Base-by-base conservation (phyloP, 2,888 invertebrate species). In the Aspidapion aeneum region DNA sequence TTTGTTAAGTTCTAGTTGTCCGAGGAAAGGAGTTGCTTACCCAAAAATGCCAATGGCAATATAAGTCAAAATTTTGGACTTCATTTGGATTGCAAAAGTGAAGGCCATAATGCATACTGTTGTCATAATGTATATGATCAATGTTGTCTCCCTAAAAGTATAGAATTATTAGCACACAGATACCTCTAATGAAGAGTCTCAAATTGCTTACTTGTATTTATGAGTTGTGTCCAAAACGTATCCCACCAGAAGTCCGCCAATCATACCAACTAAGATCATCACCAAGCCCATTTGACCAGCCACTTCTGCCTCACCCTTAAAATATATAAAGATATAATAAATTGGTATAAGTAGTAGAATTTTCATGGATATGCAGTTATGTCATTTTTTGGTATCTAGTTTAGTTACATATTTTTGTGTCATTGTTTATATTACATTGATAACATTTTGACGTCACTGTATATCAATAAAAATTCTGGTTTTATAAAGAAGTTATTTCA, bases 151-250 rank as follows among this genome's bases (percentile, higher is more conserved):
- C 55, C 74, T 74, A 62, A 63, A 73, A 71, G 35, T 7, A 35
- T 3, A 35, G 35, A 35, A 35, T 7, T 7, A 35, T 7, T 35
- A 35, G 35, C 12, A 7, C 12, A 35, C 35, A 12, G 12, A 35
- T 7, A 35, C 5, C 12, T 35, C 35, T 35, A 35, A 35, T 3
- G 35, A 35, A 35, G 12, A 35, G 12, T 12, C 3, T 35, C 35
- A 35, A n/a, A n/a, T 59, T 18, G 61, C 69, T 68, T 79, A 93
- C 91, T 97, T 97, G 84, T 93, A 98, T 75, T 86, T 88, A 76
- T 94, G 95, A 1, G 95, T 96, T 82, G 90, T 94, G 81, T 98
- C 98, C 67, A 98, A 84, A 71, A 95, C 83, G 62, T 94, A 82
- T n/a, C 98, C 98, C 72, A 92, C 93, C 1, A 91, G 81, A 3